Conservation (phyloP, 2,113 vertebrate genomes). For the Upupa epops region DNA sequence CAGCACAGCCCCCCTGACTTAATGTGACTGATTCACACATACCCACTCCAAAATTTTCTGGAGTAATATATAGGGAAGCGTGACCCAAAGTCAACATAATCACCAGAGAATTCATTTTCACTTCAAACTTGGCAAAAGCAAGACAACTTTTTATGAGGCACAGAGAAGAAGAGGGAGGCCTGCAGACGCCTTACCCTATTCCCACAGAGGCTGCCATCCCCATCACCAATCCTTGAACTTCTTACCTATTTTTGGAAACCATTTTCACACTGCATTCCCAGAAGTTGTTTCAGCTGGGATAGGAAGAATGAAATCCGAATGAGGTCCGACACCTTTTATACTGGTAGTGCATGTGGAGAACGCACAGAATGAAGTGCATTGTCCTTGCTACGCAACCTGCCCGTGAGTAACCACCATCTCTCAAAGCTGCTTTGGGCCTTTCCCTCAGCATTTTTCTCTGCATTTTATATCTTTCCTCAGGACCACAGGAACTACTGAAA, state of each 20-base stretch:
- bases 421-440: neutral
- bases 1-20: neutral
- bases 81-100: constrained; percentile 8
- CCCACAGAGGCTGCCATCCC: neutral
- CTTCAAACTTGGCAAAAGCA: neutral
- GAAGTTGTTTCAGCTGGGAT: neutral
- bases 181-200: neutral
- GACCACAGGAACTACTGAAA: neutral
- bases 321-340: neutral
- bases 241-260: constrained; percentile 10
- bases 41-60: constrained; percentile 19
- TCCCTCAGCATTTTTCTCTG: neutral
- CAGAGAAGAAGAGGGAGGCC: neutral
- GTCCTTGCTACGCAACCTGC: neutral
- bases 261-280: constrained; percentile 42
- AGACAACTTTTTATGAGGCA: neutral
- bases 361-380: neutral
- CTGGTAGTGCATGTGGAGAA: neutral
- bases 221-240: constrained; percentile 7
- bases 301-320: constrained; percentile 13
- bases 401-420: neutral
- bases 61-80: neutral
- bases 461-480: constrained; percentile 3
- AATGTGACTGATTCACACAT: neutral
- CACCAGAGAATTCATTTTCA: neutral